These are phyloP conservation scores for Agriopis aurantiaria DNA, from an alignment of 2,888 invertebrate species.

Conservation along the genomic window DNA sequence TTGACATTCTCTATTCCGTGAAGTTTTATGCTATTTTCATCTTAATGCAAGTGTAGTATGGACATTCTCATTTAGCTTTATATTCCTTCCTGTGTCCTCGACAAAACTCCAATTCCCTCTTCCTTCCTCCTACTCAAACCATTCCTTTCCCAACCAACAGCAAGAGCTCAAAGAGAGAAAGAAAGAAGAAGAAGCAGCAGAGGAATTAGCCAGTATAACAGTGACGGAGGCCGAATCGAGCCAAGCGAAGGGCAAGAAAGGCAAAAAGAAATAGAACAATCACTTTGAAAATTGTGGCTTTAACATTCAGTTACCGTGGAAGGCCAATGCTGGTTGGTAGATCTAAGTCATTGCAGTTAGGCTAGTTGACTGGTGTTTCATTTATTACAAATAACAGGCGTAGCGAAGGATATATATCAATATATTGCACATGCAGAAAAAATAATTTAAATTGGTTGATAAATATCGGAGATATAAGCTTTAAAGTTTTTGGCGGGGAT, in stretches of 20 bases:
- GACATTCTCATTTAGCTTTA: neutral
- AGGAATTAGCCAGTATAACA: neutral
- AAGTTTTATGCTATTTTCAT: too few species aligned
- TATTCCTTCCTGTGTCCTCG: too few species aligned
- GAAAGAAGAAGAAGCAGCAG: constrained; percentile 5
- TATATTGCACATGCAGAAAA: too few species aligned
- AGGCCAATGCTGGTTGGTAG: neutral
- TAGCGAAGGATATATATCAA: too few species aligned
- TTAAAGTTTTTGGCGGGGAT: too few species aligned
- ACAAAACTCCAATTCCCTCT: neutral
- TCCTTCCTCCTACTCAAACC: neutral
- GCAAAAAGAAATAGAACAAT: constrained; percentile 17
- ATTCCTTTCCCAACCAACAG: constrained; percentile 31
- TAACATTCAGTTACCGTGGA: neutral
- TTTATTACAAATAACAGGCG: too few species aligned
- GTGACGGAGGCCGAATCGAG: constrained; percentile 29
- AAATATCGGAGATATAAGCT: too few species aligned
- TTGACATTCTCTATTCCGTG: too few species aligned
- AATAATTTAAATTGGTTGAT: too few species aligned
- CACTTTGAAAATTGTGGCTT: neutral
- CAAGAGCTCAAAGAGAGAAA: constrained; percentile 28
- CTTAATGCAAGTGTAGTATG: neutral
- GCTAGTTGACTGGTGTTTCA: too few species aligned
- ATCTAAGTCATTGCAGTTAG: neutral
- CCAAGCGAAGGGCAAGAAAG: constrained; percentile 13